A percentile compares a stretch with the other conserved stretches of the same genome.
Conservation (phyloP, 1,140 invertebrate species). For the Capitella teleta region DNA sequence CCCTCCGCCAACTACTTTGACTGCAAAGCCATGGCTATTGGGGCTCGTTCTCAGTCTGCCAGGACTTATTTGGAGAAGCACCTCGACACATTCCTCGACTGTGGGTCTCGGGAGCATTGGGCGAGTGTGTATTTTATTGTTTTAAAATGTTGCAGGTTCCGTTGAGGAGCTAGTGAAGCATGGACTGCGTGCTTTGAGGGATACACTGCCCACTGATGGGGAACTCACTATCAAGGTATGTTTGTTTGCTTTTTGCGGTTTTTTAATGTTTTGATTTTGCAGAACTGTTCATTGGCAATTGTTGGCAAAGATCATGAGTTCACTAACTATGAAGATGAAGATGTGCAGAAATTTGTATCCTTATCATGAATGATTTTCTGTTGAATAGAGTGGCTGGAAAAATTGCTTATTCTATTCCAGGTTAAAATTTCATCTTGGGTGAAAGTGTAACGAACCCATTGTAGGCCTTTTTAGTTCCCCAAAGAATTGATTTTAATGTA, state of each 20-base stretch:
- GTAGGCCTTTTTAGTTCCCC: neutral
- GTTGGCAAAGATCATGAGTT: conserved; percentile 73
- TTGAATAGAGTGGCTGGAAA: neutral
- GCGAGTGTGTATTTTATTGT: neutral
- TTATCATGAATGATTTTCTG: conserved; percentile 16
- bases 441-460: too few relatives aligned
- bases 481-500: neutral
- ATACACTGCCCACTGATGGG: conserved; percentile 90
- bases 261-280: conserved; percentile 11
- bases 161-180: conserved; percentile 86
- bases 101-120: conserved; percentile 30
- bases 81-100: conserved; percentile 60
- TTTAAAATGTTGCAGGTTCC: conserved; percentile 31
- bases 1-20: conserved; percentile 96
- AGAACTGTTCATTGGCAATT: conserved; percentile 85
- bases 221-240: conserved; percentile 80
- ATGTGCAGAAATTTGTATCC: conserved; percentile 52
- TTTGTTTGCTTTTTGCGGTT: neutral
- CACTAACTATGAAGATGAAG: conserved; percentile 66
- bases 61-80: conserved; percentile 93
- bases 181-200: conserved; percentile 78
- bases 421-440: too few relatives aligned
- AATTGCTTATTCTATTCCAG: too few relatives aligned
- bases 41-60: conserved; percentile 93
- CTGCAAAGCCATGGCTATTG: conserved; percentile 98